Conservation (phyloP, 2,888 invertebrate species). For the Falcaria lacertinaria region DNA sequence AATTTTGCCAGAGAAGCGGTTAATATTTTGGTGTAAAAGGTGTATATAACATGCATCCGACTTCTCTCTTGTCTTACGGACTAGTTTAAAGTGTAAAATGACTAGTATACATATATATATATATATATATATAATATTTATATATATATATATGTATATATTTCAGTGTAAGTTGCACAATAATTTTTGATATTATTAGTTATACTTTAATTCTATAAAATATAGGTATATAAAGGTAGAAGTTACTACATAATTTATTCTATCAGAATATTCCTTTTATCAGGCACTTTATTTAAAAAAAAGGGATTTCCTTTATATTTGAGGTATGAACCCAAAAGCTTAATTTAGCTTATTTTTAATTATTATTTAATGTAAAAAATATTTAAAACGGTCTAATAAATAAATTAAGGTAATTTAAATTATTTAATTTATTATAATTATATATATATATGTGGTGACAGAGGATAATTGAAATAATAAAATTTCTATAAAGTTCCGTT, state of each 20-base stretch:
- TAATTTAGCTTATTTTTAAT: constrained; percentile 75
- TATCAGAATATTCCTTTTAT: constrained; percentile 71
- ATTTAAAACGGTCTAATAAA: constrained; percentile 36
- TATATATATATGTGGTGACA: constrained; percentile 30
- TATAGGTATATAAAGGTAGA: constrained; percentile 81
- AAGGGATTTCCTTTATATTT: constrained; percentile 68
- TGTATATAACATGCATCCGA: no score
- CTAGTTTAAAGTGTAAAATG: no score
- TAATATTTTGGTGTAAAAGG: no score
- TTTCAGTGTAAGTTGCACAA: constrained; percentile 82
- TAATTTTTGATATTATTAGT: constrained; percentile 81
- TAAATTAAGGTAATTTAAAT: no score
- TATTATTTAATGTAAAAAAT: constrained; percentile 27
- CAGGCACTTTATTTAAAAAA: constrained; percentile 75
- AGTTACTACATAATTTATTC: constrained; percentile 56
- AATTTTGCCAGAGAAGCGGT: no score
- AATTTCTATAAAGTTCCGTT: no score
- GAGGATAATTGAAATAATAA: constrained; percentile 25
- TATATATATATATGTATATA: no score
- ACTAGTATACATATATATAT: no score
- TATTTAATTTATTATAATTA: constrained; percentile 26
- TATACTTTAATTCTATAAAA: constrained; percentile 82
- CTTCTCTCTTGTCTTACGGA: no score
- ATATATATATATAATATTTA: no score
- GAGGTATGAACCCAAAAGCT: constrained; percentile 83